Evolutionary conservation across 2,113 vertebrate species (phyloP).

Genomic region (Sigmodon hispidus): DNA sequence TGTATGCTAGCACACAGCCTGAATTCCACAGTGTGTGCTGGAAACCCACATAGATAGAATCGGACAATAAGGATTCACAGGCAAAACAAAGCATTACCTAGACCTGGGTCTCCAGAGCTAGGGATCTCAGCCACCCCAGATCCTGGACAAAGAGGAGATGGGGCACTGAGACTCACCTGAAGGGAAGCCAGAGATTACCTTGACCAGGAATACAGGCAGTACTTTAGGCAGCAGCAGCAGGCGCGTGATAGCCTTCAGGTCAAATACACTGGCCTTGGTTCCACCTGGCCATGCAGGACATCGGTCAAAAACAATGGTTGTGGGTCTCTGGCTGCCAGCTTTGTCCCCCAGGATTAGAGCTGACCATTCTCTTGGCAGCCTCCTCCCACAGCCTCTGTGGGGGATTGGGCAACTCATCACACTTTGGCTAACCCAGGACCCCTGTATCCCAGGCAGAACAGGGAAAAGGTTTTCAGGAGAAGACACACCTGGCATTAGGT

Average conservation of each 20-base stretch:
- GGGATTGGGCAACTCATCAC: neutral
- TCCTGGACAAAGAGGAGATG: neutral
- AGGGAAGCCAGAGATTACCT: conserved; percentile 91
- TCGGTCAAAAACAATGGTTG: neutral
- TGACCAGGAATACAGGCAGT: conserved; percentile 89
- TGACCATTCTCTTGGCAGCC: too few species aligned
- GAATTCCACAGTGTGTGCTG: fast-evolving
- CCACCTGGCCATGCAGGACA: conserved; percentile 60
- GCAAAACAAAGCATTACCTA: neutral
- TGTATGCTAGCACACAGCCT: fast-evolving
- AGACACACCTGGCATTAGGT: neutral
- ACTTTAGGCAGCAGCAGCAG: conserved; percentile 92
- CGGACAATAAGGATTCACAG: neutral
- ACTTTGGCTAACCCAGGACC: neutral
- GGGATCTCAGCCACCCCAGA: neutral
- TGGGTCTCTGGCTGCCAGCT: neutral
- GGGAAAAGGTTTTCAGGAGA: neutral
- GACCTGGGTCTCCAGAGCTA: neutral
- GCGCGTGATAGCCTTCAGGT: conserved; percentile 88
- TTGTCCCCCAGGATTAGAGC: neutral
- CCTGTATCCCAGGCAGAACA: neutral
- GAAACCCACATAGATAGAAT: fast-evolving
- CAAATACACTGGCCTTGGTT: conserved; percentile 87
- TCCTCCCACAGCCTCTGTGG: too few species aligned
- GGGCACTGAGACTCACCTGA: conserved; percentile 86